These are phyloP conservation scores for Malthinus flaveolus DNA, from an alignment of 2,888 invertebrate species.

Conservation along the genomic window DNA sequence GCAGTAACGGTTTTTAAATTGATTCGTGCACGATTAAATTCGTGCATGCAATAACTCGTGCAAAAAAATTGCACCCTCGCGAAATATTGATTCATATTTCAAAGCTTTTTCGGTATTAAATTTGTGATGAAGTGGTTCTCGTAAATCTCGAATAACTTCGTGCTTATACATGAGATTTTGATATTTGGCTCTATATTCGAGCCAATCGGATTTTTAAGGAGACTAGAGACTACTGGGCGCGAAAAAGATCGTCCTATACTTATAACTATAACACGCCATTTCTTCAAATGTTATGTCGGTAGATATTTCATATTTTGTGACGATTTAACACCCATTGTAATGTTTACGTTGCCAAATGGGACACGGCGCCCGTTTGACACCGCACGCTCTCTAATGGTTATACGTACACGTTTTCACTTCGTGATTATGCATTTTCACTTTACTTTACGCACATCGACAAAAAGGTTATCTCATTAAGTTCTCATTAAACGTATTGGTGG, in stretches of 20 bases:
- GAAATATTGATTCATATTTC: constrained; percentile 28
- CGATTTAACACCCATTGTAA: constrained; percentile 42
- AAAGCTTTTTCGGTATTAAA: constrained; percentile 35
- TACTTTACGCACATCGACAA: too few species aligned
- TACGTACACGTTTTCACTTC: neutral
- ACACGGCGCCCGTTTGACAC: constrained; percentile 10
- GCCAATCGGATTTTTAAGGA: constrained; percentile 34
- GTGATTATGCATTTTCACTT: neutral
- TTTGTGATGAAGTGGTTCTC: constrained; percentile 40
- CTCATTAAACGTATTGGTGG: too few species aligned
- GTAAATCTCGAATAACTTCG: constrained; percentile 44
- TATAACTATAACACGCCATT: constrained; percentile 36
- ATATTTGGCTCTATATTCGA: constrained; percentile 42
- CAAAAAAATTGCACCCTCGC: constrained; percentile 21
- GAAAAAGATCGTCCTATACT: constrained; percentile 34
- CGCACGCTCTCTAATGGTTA: constrained; percentile 10
- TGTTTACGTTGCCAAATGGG: constrained; percentile 31
- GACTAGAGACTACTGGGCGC: constrained; percentile 12
- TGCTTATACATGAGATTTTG: constrained; percentile 45
- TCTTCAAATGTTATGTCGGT: constrained; percentile 28
- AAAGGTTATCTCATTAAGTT: too few species aligned
- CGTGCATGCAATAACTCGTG: constrained; percentile 14
- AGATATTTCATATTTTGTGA: constrained; percentile 33
- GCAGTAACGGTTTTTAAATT: constrained; percentile 1
- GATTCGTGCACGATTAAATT: constrained; percentile 11